Evolutionary conservation across 2,113 vertebrate species (phyloP).

Genomic region (Stigmatopora argus): DNA sequence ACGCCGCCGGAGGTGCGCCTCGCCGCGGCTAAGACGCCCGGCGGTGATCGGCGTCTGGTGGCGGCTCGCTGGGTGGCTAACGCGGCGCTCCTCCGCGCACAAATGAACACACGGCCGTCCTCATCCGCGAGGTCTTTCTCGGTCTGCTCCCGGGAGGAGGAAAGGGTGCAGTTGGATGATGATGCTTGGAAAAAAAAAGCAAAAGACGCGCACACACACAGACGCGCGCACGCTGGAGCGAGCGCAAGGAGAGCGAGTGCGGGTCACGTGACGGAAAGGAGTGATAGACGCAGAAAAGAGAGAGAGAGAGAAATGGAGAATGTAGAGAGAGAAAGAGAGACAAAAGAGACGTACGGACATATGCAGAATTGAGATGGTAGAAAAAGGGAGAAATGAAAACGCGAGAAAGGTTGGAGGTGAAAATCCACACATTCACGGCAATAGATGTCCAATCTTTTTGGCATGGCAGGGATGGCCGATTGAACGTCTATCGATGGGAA

Average conservation of each 20-base stretch:
- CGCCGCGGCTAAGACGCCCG: constrained; percentile 6
- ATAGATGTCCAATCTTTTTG: too few relatives aligned
- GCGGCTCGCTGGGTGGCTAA: neutral
- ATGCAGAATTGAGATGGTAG: neutral
- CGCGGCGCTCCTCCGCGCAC: constrained; percentile 47
- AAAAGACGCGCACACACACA: too few relatives aligned
- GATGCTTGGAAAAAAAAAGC: neutral
- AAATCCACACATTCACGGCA: too few relatives aligned
- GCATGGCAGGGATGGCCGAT: too few relatives aligned
- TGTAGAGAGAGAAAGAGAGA: neutral
- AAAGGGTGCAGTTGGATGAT: neutral
- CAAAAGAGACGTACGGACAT: neutral
- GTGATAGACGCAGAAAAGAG: neutral
- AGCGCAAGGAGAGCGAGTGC: too few relatives aligned
- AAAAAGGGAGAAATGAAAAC: too few relatives aligned
- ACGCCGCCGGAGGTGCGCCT: constrained; percentile 27
- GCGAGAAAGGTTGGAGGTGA: too few relatives aligned
- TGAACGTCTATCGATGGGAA: too few relatives aligned
- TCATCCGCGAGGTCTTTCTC: constrained; percentile 1
- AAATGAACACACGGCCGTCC: constrained; percentile 28
- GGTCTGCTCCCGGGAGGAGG: constrained; percentile 6
- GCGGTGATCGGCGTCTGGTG: constrained; percentile 2
- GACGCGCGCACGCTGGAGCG: neutral
- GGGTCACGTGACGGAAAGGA: neutral
- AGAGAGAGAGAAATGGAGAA: neutral